phyloP scores from a whole-genome alignment of 1,140 invertebrate species.

The Drosophila parvula region DNA sequence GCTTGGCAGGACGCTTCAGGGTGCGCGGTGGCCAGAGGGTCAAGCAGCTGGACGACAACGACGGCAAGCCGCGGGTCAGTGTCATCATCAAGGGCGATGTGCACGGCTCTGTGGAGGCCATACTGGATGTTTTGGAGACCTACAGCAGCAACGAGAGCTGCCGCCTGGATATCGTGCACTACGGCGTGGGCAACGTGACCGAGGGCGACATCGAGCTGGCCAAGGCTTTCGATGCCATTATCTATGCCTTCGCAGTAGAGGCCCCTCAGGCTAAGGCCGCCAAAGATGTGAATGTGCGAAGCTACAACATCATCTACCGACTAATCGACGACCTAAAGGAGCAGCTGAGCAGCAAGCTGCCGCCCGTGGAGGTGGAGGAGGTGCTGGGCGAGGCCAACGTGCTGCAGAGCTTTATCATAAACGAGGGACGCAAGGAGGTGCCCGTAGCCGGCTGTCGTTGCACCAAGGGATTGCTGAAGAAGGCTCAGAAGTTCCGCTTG shows the following conservation, averaged over 20 bases:
- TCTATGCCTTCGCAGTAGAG: constrained; percentile 94
- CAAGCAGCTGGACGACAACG: constrained; percentile 84
- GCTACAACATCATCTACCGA: constrained; percentile 95
- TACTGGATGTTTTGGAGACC: constrained; percentile 95
- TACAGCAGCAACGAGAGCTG: constrained; percentile 92
- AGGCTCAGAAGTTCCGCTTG: constrained; percentile 88
- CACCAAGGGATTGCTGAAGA: constrained; percentile 90
- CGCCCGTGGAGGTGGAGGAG: constrained; percentile 90
- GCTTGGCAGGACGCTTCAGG: constrained; percentile 85
- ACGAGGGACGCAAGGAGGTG: constrained; percentile 92
- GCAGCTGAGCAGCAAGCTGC: constrained; percentile 91
- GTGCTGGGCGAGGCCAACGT: constrained; percentile 93
- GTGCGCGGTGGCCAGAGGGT: constrained; percentile 85
- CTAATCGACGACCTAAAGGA: constrained; percentile 94
- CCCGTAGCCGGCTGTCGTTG: constrained; percentile 95
- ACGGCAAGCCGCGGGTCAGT: constrained; percentile 85
- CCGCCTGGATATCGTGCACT: constrained; percentile 93
- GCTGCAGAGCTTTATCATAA: constrained; percentile 92
- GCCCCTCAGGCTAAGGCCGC: constrained; percentile 73
- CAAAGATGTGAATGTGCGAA: constrained; percentile 87
- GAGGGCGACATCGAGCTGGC: constrained; percentile 95
- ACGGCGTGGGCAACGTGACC: constrained; percentile 93
- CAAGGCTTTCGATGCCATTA: constrained; percentile 91
- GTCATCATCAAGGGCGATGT: constrained; percentile 91
- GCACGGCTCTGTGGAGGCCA: constrained; percentile 96